Percentiles rank a stretch among this genome's conserved stretches.
phyloP scores from a whole-genome alignment of 2,888 invertebrate genomes.

The Nasonia oneida region DNA sequence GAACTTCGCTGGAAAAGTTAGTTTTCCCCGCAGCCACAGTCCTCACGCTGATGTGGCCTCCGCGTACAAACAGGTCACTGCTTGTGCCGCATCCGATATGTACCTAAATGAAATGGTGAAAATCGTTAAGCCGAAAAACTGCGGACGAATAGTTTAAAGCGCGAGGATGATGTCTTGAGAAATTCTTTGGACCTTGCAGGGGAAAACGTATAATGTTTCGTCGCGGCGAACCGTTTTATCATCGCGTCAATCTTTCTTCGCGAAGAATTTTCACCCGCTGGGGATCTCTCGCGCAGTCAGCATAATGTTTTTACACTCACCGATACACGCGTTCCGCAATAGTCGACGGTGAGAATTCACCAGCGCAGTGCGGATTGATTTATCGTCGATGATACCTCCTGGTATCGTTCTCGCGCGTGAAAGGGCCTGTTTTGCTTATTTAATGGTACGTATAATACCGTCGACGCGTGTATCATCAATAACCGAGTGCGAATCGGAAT shows the following conservation, averaged over 20 bases:
- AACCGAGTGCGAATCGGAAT: not conserved
- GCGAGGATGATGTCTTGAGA: not conserved
- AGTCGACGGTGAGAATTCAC: not conserved
- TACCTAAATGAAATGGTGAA: not conserved
- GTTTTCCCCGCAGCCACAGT: not conserved
- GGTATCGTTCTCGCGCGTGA: not conserved
- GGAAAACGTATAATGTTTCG: conserved; percentile 42
- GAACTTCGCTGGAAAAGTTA: conserved; percentile 13
- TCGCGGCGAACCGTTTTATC: conserved; percentile 32
- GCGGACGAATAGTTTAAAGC: conserved; percentile 31
- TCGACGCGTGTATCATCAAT: not conserved
- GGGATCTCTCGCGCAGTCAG: not conserved
- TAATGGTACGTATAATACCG: not conserved
- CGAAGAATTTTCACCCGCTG: not conserved
- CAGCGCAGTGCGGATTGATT: not conserved
- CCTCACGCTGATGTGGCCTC: not conserved
- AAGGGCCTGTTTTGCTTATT: not conserved
- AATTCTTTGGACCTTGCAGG: conserved; percentile 5
- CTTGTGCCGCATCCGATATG: no score
- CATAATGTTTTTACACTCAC: not conserved
- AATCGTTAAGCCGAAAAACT: conserved; percentile 34
- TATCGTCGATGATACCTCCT: not conserved
- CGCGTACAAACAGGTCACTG: not conserved
- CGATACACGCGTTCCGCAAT: not conserved
- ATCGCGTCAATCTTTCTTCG: conserved; percentile 38